Conservation (phyloP, 2,113 vertebrate genomes). For the Pygoscelis antarcticus region DNA sequence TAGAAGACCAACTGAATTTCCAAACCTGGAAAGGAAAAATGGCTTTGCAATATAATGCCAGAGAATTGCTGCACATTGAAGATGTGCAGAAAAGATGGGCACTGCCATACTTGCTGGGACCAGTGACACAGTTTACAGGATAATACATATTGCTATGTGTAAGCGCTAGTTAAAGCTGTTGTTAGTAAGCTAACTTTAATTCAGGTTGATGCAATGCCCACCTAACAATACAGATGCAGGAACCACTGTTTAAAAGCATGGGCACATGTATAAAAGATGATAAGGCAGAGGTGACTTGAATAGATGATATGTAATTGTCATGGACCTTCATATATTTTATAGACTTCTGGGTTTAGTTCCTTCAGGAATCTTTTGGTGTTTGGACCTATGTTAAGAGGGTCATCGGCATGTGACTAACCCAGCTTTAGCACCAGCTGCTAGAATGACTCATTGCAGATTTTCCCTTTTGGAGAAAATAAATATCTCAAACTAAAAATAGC, state of each 20-base stretch:
- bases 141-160: not conserved
- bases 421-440: not conserved
- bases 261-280: not conserved
- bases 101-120: not conserved
- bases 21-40: not conserved
- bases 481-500: not conserved
- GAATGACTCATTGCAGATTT: not conserved
- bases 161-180: not conserved
- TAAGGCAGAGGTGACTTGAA: not conserved
- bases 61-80: not conserved
- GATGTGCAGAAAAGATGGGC: not conserved
- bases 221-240: not conserved
- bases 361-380: not conserved
- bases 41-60: not conserved
- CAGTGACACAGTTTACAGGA: not conserved
- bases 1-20: not conserved
- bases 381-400: not conserved
- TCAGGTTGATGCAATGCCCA: not conserved
- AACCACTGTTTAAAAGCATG: not conserved
- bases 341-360: not conserved
- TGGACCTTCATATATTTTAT: not conserved
- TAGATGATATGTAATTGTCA: not conserved
- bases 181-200: not conserved
- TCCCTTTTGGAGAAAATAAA: not conserved
- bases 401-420: not conserved